Evolutionary conservation across 2,797 vertebrate genomes (phyloP).

Genomic region (Pseudochaenichthys georgianus): DNA sequence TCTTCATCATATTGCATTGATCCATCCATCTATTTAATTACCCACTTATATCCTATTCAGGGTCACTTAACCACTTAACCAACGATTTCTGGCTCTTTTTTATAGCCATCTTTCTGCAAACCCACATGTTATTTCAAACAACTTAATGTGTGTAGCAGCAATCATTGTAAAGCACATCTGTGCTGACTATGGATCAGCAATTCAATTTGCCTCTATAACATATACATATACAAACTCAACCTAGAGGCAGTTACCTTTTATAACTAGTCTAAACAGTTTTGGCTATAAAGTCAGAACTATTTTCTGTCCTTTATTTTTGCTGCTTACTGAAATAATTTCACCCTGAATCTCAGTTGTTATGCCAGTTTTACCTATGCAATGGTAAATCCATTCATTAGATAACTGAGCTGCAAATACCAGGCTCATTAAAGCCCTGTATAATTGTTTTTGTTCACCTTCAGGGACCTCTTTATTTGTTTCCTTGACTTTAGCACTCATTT

Average conservation of each 20-base stretch:
- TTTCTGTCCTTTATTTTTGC: background rate
- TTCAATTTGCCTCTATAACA: constrained; percentile 25
- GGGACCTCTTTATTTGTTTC: constrained; percentile 11
- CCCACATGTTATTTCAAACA: constrained; percentile 6
- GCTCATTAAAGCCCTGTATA: constrained; percentile 17
- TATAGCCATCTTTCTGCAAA: background rate
- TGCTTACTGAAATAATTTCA: constrained; percentile 11
- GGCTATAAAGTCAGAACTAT: constrained; percentile 7
- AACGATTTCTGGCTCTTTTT: background rate
- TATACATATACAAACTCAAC: constrained; percentile 29
- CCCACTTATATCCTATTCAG: background rate
- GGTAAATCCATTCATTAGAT: constrained; percentile 40
- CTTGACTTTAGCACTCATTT: constrained; percentile 7
- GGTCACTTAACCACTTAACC: constrained; percentile 9
- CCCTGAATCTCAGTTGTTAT: constrained; percentile 1
- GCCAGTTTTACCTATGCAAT: constrained; percentile 33
- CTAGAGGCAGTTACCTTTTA: constrained; percentile 20
- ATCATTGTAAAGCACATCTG: constrained; percentile 20
- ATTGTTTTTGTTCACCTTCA: constrained; percentile 18
- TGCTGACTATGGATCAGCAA: constrained; percentile 14
- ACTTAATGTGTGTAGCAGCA: constrained; percentile 39
- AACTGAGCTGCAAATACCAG: constrained; percentile 18
- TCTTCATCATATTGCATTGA: constrained; percentile 22
- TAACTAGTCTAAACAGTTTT: constrained; percentile 29
- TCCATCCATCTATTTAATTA: constrained; percentile 18